Conservation (phyloP, 2,888 invertebrate species). For the Brenthis hecate region DNA sequence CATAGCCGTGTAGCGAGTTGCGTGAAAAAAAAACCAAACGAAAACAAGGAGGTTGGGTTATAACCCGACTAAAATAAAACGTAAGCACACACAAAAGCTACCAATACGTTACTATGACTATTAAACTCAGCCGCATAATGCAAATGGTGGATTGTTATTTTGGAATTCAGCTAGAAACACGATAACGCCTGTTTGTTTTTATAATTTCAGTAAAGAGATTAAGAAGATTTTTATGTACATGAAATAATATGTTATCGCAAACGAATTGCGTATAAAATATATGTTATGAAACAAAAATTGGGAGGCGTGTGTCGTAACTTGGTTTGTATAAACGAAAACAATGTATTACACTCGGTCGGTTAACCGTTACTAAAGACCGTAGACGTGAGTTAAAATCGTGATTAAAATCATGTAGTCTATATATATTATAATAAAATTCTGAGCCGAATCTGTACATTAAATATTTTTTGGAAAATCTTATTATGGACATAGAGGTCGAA, state of each 20-base stretch:
- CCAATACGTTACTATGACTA: conserved; percentile 42
- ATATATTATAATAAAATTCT: too few relatives aligned
- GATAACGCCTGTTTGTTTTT: conserved; percentile 45
- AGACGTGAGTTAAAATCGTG: background rate
- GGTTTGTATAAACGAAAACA: conserved; percentile 42
- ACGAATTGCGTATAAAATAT: conserved; percentile 39
- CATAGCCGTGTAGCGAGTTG: conserved; percentile 57
- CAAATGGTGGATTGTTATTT: conserved; percentile 51
- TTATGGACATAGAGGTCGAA: too few relatives aligned
- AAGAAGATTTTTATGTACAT: conserved; percentile 10
- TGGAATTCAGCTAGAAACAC: conserved; percentile 38
- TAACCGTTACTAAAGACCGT: conserved; percentile 19
- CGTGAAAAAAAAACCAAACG: conserved; percentile 58
- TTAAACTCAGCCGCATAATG: conserved; percentile 41
- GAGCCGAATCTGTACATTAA: too few relatives aligned
- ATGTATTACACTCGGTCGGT: conserved; percentile 38
- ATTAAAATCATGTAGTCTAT: background rate
- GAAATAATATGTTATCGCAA: conserved; percentile 24
- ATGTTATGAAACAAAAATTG: conserved; percentile 36
- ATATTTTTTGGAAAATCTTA: too few relatives aligned
- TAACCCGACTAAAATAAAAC: conserved; percentile 55
- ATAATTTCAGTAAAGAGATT: conserved; percentile 33
- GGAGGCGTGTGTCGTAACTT: conserved; percentile 35
- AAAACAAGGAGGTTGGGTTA: conserved; percentile 73
- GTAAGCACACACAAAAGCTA: conserved; percentile 58